Evolutionary conservation across 2,113 vertebrate species (phyloP), one percentile per base, ranked within the genome.

Genomic region (Garra rufa): DNA sequence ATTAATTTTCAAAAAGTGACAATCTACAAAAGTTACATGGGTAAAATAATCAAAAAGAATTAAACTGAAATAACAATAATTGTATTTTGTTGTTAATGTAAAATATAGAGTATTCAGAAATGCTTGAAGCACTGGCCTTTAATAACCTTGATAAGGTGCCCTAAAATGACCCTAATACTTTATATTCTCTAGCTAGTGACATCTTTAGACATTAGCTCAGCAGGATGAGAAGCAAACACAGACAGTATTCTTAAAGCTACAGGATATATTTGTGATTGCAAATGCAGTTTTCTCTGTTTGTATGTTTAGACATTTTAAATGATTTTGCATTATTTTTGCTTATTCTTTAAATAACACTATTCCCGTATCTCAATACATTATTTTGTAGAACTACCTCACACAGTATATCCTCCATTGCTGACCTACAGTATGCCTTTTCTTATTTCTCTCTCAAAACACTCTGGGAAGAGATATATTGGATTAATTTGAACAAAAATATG

Each of bases 381-480:
- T 69, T 71, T 17, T 43, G 28, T 34, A 38, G 11, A 13, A 8
- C 63, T 48, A 21, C 10, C 5, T 24, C 10, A 65, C 34, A 83
- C 9, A 8, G 17, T 65, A 52, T 44, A 76, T 38, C 4, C 15
- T 41, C 46, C 34, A 26, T 13, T 38, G 13, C 21, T 63, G 59
- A 50, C 24, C 19, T 76, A n/a, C n/a, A n/a, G n/a, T n/a, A 44
- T 83, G 41, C 73, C 48, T 76, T 55, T n/a, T 41, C 48, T 63
- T 28, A 44, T 67, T 78, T 55, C 17, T 44, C 34, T 43, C 28
- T 28, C 9, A 57, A 70, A 84, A 77, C 46, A 67, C 21, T 70
- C 73, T 15, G 26, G n/a, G 24, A 78, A 65, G 15, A 70, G 41
- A 70, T 77, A 78, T 78, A 70, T 69, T 28, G 63, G 21, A 69